phyloP scores from a whole-genome alignment of 2,113 vertebrate genomes.

The Phainopepla nitens region DNA sequence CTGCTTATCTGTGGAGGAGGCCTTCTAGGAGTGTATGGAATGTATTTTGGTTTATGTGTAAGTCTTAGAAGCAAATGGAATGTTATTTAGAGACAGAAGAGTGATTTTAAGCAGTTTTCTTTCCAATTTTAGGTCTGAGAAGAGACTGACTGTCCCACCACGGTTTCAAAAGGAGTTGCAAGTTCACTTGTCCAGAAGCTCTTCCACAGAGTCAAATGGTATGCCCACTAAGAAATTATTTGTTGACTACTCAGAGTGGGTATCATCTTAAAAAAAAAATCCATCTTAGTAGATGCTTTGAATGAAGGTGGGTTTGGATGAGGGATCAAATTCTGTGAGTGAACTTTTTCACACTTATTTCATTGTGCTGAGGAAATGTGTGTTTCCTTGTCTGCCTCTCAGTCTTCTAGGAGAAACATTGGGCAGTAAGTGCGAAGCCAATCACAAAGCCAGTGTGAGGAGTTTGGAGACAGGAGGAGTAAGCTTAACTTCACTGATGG shows the following conservation, averaged over 20 bases:
- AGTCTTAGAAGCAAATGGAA: neutral
- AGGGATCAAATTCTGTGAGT: neutral
- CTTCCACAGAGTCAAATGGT: constrained; percentile 66
- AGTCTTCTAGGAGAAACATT: neutral
- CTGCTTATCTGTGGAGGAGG: neutral
- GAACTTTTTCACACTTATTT: neutral
- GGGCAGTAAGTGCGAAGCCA: neutral
- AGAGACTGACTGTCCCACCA: constrained; percentile 64
- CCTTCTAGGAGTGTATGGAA: neutral
- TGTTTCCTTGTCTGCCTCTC: neutral
- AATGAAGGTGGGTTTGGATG: neutral
- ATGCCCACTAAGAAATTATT: neutral
- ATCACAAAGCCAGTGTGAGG: neutral
- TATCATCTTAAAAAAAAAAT: neutral
- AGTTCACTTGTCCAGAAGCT: constrained; percentile 60
- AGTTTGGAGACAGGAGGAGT: neutral
- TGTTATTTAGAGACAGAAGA: neutral
- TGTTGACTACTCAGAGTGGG: neutral
- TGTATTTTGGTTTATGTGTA: neutral
- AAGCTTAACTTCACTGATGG: neutral
- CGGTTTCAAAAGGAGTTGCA: constrained; percentile 68
- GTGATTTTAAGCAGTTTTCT: neutral
- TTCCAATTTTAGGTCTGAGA: constrained; percentile 62
- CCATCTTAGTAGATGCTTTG: neutral
- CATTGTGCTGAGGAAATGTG: neutral